Evolutionary conservation across 2,113 vertebrate genomes (phyloP).

Genomic region (Chaetodon auriga): DNA sequence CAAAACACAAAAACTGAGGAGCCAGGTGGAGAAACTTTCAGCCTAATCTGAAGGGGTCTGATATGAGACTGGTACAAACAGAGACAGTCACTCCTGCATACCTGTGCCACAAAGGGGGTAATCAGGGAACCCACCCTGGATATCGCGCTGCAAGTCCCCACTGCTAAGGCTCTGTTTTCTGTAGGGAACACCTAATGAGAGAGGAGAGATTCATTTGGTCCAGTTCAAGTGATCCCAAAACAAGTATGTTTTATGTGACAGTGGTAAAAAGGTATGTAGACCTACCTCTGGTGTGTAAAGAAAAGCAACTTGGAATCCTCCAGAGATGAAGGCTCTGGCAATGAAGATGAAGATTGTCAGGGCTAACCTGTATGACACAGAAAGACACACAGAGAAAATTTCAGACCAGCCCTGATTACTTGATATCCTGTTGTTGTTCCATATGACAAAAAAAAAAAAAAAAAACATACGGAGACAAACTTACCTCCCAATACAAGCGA

Average conservation of each 20-base stretch:
- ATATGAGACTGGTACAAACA: not conserved
- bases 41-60: not conserved
- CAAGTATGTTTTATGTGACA: not conserved
- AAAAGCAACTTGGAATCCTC: slow-evolving; percentile 92
- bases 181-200: slow-evolving; percentile 85
- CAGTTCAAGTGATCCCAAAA: not conserved
- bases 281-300: slow-evolving; percentile 94
- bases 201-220: not conserved
- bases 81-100: slow-evolving; percentile 49
- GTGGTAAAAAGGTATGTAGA: slow-evolving; percentile 32
- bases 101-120: slow-evolving; percentile 94
- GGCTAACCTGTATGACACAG: slow-evolving; percentile 80
- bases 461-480: not conserved
- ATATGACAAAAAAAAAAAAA: not conserved
- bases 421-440: not conserved
- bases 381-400: not conserved
- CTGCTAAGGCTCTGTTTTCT: slow-evolving; percentile 88
- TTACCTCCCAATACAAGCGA: slow-evolving; percentile 91
- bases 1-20: slow-evolving; percentile 20
- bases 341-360: slow-evolving; percentile 93
- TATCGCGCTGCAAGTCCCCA: slow-evolving; percentile 89
- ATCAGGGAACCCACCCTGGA: slow-evolving; percentile 89
- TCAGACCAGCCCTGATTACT: not conserved
- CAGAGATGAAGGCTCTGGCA: slow-evolving; percentile 92
- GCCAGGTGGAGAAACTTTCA: not conserved